These are phyloP conservation scores for Neolamprologus sp. DNA, from an alignment of 2,113 vertebrate genomes.

Conservation along the genomic window DNA sequence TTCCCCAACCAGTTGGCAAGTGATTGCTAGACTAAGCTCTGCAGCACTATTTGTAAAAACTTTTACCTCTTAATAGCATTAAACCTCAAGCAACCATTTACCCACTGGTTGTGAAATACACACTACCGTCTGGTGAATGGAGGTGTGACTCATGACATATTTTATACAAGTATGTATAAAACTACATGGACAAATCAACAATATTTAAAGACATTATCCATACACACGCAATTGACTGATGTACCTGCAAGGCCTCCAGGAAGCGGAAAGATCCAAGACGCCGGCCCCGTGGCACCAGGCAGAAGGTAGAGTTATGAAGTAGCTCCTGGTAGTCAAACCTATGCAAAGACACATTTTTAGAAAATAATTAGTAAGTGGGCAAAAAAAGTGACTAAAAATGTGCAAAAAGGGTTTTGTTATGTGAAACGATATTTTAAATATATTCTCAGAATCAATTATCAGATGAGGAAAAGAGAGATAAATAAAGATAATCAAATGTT, in stretches of 20 bases:
- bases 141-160: background rate
- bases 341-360: background rate
- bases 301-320: slow-evolving; percentile 89
- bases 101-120: background rate
- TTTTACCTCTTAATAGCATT: background rate
- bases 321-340: slow-evolving; percentile 81
- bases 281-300: slow-evolving; percentile 83
- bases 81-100: background rate
- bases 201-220: background rate
- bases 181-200: background rate
- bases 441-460: background rate
- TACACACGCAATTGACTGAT: background rate
- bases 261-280: slow-evolving; percentile 80
- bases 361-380: background rate
- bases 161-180: background rate
- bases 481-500: background rate
- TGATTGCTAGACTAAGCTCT: background rate
- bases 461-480: background rate
- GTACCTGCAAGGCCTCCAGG: slow-evolving; percentile 85
- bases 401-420: background rate
- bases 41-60: background rate
- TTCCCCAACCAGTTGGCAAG: background rate
- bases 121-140: background rate
- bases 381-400: background rate
- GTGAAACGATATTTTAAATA: background rate